A percentile compares a stretch with the other conserved stretches of the same genome.
phyloP scores from a whole-genome alignment of 2,888 invertebrate genomes.

The Pyrgus malvae region DNA sequence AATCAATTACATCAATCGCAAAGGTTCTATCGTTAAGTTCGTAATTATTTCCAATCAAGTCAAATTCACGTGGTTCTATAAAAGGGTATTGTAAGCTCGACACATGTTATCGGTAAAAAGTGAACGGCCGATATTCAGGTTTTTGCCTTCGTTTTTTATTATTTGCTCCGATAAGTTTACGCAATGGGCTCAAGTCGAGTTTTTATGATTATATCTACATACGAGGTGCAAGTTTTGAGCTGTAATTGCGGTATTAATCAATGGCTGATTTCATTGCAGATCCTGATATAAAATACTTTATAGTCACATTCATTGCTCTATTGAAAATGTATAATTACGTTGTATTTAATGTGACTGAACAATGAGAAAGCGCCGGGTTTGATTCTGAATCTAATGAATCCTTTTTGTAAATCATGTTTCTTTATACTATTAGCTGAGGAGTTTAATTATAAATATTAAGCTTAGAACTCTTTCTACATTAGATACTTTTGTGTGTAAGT shows the following conservation, averaged over 20 bases:
- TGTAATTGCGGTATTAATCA: slow-evolving; percentile 20
- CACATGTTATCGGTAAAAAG: slow-evolving; percentile 35
- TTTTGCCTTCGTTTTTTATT: slow-evolving; percentile 23
- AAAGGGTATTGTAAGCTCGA: slow-evolving; percentile 28
- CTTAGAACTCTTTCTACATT: too few relatives aligned
- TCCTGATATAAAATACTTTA: too few relatives aligned
- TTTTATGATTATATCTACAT: slow-evolving; percentile 23
- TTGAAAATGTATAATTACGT: too few relatives aligned
- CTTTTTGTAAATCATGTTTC: too few relatives aligned
- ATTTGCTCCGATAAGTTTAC: slow-evolving; percentile 13
- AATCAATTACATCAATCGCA: slow-evolving; percentile 43
- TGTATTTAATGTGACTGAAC: too few relatives aligned
- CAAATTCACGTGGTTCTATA: slow-evolving; percentile 15
- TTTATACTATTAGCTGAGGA: too few relatives aligned
- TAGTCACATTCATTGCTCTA: too few relatives aligned
- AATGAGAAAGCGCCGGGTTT: too few relatives aligned
- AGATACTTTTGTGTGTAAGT: too few relatives aligned
- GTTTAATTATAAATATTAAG: too few relatives aligned
- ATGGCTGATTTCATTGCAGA: background rate
- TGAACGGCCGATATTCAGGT: slow-evolving; percentile 31
- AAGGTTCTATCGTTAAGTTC: background rate
- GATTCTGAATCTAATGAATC: too few relatives aligned
- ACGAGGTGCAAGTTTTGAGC: slow-evolving; percentile 16
- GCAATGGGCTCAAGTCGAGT: slow-evolving; percentile 14
- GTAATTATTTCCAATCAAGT: slow-evolving; percentile 9